These are phyloP conservation scores for Catharus minimus DNA, from an alignment of 2,113 vertebrate species.

Conservation along the genomic window DNA sequence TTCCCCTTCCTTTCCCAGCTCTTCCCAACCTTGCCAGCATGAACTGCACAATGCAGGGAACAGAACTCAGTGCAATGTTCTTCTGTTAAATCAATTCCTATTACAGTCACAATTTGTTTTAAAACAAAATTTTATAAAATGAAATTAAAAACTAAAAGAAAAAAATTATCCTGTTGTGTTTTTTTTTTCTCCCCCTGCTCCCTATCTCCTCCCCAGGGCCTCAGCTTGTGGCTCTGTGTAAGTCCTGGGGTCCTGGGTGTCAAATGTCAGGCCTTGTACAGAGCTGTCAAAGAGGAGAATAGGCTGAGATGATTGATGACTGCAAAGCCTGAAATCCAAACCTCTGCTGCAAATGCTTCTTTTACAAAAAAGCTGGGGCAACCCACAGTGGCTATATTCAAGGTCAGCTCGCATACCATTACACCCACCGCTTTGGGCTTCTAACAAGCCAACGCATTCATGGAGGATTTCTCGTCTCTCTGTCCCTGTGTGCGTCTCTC, in stretches of 20 bases:
- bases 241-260: conserved; percentile 92
- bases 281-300: conserved; percentile 99
- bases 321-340: conserved; percentile 97
- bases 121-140: background rate
- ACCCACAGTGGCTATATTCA: conserved; percentile 86
- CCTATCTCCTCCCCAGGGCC: conserved; percentile 79
- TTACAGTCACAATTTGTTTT: conserved; percentile 43
- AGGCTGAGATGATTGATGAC: conserved; percentile 98
- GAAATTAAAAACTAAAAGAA: background rate
- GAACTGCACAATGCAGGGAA: background rate
- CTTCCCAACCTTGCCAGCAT: background rate
- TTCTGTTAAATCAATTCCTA: conserved; percentile 32
- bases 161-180: conserved; percentile 65
- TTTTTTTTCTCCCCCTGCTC: conserved; percentile 29
- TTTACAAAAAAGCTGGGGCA: conserved; percentile 90
- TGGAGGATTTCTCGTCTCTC: conserved; percentile 58
- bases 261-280: conserved; percentile 99
- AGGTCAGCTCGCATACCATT: conserved; percentile 89
- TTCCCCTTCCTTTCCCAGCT: background rate
- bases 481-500: conserved; percentile 19
- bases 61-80: background rate
- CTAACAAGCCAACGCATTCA: conserved; percentile 79
- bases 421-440: conserved; percentile 80
- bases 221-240: conserved; percentile 82
- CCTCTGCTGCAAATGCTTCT: conserved; percentile 96